Evolutionary conservation across 1,140 invertebrate genomes (phyloP), one percentile per base, ranked within the genome.

Genomic region (Drosophila pallidifrons): DNA sequence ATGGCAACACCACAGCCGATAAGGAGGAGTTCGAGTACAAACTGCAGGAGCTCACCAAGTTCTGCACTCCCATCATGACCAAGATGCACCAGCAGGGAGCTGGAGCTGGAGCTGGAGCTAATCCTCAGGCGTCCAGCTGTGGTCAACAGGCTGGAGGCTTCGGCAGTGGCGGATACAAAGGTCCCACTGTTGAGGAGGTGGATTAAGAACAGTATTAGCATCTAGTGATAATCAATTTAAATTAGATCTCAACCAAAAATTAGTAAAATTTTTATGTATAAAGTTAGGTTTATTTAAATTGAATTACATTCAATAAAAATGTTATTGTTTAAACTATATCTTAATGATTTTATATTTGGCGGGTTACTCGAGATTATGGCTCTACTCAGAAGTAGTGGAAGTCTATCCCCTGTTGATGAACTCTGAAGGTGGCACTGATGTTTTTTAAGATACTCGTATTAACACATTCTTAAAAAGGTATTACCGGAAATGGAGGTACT

Each of bases 161-260:
- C 54, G 93, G 72, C 28, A 51, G 41, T 16, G 55, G 38, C 13
- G 65, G 58, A 13, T 61, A 61, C 46, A 81, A 82, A 47, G 95
- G 95, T 16, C 95, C 95, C 43, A 96, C 95, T 2, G 94, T 96
- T 51, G 95, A 96, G 91, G 95, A 96, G 93, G 95, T 96, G 16
- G 95, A 96, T 90, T 96, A 95, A 94, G n/a, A 35, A 32, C 10
- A 69, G 47, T 49, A 54, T 52, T 35, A 59, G 20, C 13, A 32
- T 30, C 28, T 43, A 15, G 4, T 61, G 11, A 30, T 69, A 51
- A 7, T 10, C 11, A 43, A 11, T 63, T 52, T 16, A 25, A 11
- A 47, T 55, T 25, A 10, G 16, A 47, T 58, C 38, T 59, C 20
- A 70, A 30, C 54, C 25, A 65, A 65, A 58, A 13, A 67, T 11